Conservation (phyloP, 2,797 vertebrate genomes). For the Epinephelus awoara region DNA sequence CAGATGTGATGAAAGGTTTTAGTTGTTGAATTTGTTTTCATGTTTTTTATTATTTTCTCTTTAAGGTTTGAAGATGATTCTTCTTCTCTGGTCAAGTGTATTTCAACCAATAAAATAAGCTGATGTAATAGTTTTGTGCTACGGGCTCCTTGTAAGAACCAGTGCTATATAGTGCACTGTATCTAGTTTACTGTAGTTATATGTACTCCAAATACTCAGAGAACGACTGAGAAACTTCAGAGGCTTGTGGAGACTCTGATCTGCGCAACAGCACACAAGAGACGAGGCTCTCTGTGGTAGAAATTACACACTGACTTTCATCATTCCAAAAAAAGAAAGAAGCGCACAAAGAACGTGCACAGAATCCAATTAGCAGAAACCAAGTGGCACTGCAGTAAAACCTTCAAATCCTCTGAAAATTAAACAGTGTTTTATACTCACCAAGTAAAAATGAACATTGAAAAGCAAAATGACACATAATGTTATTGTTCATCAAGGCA, state of each 20-base stretch:
- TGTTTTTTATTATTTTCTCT: neutral
- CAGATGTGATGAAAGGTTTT: too few relatives aligned
- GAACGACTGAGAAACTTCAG: conserved; percentile 16
- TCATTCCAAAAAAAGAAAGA: conserved; percentile 16
- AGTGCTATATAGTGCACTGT: neutral
- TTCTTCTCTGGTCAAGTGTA: neutral
- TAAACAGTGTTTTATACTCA: neutral
- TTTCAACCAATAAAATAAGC: neutral
- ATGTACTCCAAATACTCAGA: conserved; percentile 7
- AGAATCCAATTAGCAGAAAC: conserved; percentile 44
- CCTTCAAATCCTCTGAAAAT: neutral
- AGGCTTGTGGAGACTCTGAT: conserved; percentile 24
- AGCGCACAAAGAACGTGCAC: conserved; percentile 19
- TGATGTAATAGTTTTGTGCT: neutral
- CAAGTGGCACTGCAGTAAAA: conserved; percentile 5
- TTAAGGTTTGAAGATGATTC: too few relatives aligned
- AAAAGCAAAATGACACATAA: neutral
- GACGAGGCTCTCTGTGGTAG: neutral
- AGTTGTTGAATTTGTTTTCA: neutral
- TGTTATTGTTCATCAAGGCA: neutral
- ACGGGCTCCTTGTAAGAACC: neutral
- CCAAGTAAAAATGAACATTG: neutral
- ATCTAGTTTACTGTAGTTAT: conserved; percentile 6
- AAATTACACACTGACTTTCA: conserved; percentile 43
- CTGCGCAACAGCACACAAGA: conserved; percentile 10